These are phyloP conservation scores for Villa cingulata DNA, from an alignment of 2,888 invertebrate species.

Conservation along the genomic window DNA sequence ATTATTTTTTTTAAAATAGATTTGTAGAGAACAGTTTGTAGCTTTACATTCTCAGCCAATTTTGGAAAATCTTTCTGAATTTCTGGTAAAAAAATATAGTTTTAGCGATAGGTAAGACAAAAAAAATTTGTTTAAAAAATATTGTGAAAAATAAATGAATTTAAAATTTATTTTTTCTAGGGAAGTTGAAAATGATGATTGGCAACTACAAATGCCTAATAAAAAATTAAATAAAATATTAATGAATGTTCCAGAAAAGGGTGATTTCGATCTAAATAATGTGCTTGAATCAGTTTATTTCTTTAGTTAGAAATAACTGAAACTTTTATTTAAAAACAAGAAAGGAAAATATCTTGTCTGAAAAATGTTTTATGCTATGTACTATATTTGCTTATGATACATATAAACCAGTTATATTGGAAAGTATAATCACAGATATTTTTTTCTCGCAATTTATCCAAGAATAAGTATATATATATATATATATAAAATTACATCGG, in stretches of 20 bases:
- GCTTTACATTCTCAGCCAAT: slow-evolving; percentile 86
- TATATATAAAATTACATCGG: too few species aligned
- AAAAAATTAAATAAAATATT: slow-evolving; percentile 47
- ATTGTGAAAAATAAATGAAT: background rate
- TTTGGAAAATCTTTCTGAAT: slow-evolving; percentile 68
- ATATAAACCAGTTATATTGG: too few species aligned
- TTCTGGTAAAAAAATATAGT: slow-evolving; percentile 54
- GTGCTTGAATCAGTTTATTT: slow-evolving; percentile 73
- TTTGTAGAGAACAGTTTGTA: slow-evolving; percentile 97
- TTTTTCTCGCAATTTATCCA: too few species aligned
- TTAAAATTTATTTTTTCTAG: slow-evolving; percentile 25
- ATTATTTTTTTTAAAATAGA: slow-evolving; percentile 39
- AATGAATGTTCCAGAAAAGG: slow-evolving; percentile 53
- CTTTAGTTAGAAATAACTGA: slow-evolving; percentile 51
- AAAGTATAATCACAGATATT: too few species aligned
- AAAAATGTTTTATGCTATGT: too few species aligned
- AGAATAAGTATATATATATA: too few species aligned
- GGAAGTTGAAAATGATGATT: slow-evolving; percentile 35
- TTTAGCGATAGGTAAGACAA: slow-evolving; percentile 48
- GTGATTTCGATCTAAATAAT: slow-evolving; percentile 58
- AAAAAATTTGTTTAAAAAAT: slow-evolving; percentile 22
- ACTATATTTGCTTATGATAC: too few species aligned
- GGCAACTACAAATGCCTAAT: too few species aligned
- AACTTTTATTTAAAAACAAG: background rate
- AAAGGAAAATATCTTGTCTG: too few species aligned